Evolutionary conservation across 1,140 invertebrate species (phyloP), one percentile per base, ranked within the genome.

Genomic region (Leptopilina clavipes): DNA sequence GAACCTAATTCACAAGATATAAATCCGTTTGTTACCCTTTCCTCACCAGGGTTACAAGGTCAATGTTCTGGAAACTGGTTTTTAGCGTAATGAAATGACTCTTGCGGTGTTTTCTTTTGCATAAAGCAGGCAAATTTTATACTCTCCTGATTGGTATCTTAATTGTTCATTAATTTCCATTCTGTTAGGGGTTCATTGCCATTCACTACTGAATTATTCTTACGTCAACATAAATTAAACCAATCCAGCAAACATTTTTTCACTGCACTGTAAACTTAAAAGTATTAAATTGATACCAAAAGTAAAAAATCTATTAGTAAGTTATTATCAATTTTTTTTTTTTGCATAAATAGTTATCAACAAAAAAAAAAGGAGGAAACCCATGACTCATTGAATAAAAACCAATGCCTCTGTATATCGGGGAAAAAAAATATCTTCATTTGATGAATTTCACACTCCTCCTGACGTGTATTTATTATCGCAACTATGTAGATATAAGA

Each of bases 21-120:
- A 76, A 83, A 86, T 83, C 78, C 79, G 78, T 78, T 77, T 81
- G 72, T 79, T 83, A 40, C 76, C 79, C 76, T 76, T 70, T 70
- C 75, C 73, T 74, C 74, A 56, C 25, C n/a, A 81, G 77, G 75
- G 54, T 76, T 79, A 77, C 73, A 75, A 70, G 81, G 82, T 83
- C 82, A 79, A 83, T 81, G 78, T 76, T 74, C 72, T 73, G 74
- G 59, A 83, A 85, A 82, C 82, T 79, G 79, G 82, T 83, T 82
- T 83, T 40, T 40, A 7, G 37, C 76, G 59, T 14, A 25, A 19
- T 22, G 14, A 65, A 65, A 65, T 11, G 59, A 65, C 9, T 40
- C 37, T 40, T 31, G n/a, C n/a, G n/a, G n/a, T n/a, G n/a, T 31
- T 31, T 25, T 59, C 25, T 59, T n/a, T 17, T 65, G 11, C 59